Percentiles rank a stretch among this genome's conserved stretches.
Conservation (phyloP, 2,888 invertebrate genomes). For the Epinotia brunnichana region DNA sequence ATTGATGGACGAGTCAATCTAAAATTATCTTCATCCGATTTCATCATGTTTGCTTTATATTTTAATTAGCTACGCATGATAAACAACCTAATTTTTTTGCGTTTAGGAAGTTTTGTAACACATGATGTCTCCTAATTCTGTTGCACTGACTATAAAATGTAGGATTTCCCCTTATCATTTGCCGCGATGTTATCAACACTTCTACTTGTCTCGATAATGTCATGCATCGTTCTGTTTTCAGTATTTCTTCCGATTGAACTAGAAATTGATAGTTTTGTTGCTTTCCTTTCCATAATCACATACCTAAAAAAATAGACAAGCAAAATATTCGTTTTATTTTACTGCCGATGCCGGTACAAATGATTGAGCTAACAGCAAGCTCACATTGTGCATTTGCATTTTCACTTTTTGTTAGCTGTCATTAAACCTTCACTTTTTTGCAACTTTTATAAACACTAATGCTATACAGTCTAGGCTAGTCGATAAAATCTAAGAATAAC, state of each 20-base stretch:
- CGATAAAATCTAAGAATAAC: constrained; percentile 27
- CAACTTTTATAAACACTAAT: not conserved
- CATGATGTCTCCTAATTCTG: not conserved
- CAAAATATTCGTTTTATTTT: not conserved
- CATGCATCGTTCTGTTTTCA: constrained; percentile 46
- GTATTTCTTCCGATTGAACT: constrained; percentile 32
- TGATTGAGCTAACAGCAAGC: not conserved
- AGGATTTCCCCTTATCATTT: constrained; percentile 43
- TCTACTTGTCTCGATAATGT: constrained; percentile 53
- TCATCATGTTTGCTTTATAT: not conserved
- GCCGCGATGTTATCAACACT: constrained; percentile 52
- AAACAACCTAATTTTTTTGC: not conserved
- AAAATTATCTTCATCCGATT: not conserved
- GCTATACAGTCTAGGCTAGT: not conserved
- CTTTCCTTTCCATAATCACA: not conserved
- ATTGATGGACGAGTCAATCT: not conserved
- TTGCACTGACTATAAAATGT: not conserved
- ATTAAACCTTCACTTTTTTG: not conserved
- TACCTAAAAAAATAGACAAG: not conserved
- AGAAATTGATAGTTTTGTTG: not conserved
- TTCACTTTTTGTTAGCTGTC: not conserved
- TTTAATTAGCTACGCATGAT: not conserved
- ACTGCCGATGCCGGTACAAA: not conserved
- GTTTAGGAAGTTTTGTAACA: not conserved
- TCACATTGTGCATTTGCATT: not conserved